Conservation (phyloP, 2,797 vertebrate genomes). For the Falco concolor region DNA sequence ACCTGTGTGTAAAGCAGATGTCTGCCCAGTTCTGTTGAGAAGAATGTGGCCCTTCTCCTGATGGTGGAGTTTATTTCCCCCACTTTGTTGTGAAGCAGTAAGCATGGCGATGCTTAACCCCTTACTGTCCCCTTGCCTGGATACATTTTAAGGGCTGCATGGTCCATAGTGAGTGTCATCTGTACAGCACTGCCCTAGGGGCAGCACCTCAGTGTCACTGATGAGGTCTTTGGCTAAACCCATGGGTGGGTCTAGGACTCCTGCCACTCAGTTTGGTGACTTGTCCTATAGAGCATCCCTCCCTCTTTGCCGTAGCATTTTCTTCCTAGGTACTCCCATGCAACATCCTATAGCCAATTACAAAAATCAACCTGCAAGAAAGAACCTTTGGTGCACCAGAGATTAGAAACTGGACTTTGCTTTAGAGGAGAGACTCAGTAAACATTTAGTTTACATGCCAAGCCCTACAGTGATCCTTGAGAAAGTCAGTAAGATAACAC, state of each 20-base stretch:
- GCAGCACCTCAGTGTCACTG: not conserved
- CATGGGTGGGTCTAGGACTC: not conserved
- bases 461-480: not conserved
- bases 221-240: not conserved
- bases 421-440: not conserved
- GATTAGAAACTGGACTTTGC: not conserved
- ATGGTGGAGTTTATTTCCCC: not conserved
- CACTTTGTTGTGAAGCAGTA: not conserved
- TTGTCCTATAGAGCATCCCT: not conserved
- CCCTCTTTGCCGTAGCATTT: not conserved
- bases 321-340: not conserved
- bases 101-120: not conserved
- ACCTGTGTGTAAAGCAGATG: not conserved
- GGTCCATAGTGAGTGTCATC: not conserved
- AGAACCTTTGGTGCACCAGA: not conserved
- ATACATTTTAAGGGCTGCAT: not conserved
- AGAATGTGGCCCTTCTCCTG: not conserved
- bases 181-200: not conserved
- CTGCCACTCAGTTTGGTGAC: not conserved
- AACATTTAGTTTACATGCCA: not conserved
- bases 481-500: not conserved
- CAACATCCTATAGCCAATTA: not conserved
- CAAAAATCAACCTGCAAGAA: not conserved
- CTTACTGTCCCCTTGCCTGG: not conserved
- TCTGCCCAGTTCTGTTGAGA: not conserved